Base-by-base conservation (phyloP, 2,888 invertebrate species). In the Temnothorax ravouxi region DNA sequence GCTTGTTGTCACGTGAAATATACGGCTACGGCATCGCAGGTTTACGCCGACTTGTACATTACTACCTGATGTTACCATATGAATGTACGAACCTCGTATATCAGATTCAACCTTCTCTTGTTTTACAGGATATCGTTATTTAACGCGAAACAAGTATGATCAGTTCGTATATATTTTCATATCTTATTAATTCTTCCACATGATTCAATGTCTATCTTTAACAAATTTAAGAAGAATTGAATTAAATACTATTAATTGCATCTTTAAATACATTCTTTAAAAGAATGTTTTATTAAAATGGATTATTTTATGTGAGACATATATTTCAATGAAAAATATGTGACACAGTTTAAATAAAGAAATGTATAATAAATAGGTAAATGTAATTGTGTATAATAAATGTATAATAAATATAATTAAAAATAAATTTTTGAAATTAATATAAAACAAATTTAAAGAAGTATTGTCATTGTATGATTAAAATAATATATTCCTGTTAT, bases 1-100 rank as follows among this genome's bases (percentile, higher is more conserved):
- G 86, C 81, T 79, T 86, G 81, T 86, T 72, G 34, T 34, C 34
- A 81, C 88, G 87, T 87, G 85, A 88, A 90, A 90, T 86, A 86
- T 84, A 38, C 41, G 18, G 4, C 66, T 84, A 38, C 41, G 18
- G 4, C 66, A 74, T 25, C 59, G 34, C 13, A 11, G 3, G 1
- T 38, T 67, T 71, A 38, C 4, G 59, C 34, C 47, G 72, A 72
- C 34, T 80, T 21, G 47, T 34, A 9, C 47, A 18, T 71, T 47
- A 80, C 47, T 47, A 80, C 47, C 59, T 38, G 59, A 61, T 25
- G 11, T 18, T 18, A 38, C 5, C 25, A 41, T 41, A 41, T 34
- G 25, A 21, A n/a, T 25, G 54, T 29, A 71, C n/a, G n/a, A 5
- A 0, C 11, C 4, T n/a, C 9, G 41, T n/a, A n/a, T 21, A 38